Conservation (phyloP, 1,140 invertebrate species). For the Helicoverpa zea region DNA sequence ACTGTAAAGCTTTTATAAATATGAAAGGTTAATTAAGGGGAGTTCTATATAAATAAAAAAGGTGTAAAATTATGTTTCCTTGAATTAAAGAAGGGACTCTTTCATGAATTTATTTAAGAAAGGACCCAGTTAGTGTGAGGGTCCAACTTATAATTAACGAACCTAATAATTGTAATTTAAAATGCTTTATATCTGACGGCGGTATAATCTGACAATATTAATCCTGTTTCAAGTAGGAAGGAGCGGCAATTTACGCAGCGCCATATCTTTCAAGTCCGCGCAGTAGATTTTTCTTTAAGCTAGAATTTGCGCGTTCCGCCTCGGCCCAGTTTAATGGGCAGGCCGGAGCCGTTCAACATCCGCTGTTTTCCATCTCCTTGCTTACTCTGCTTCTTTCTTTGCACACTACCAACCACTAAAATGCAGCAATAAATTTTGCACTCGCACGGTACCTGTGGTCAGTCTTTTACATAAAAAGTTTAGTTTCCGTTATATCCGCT, state of each 20-base stretch:
- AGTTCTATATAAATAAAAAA: no score
- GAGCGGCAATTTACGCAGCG: conserved; percentile 55
- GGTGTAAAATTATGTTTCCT: no score
- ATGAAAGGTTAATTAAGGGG: no score
- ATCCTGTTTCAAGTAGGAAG: conserved; percentile 56
- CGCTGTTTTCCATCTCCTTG: conserved; percentile 66
- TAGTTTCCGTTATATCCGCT: neutral
- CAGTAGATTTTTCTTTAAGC: conserved; percentile 63
- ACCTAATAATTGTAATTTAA: conserved; percentile 15
- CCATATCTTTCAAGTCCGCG: conserved; percentile 59
- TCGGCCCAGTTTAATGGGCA: conserved; percentile 66
- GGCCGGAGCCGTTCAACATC: conserved; percentile 60
- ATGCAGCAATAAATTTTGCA: conserved; percentile 39
- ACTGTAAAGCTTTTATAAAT: no score
- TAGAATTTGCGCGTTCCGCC: conserved; percentile 61
- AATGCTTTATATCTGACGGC: neutral
- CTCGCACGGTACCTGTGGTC: conserved; percentile 31
- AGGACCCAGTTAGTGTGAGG: no score
- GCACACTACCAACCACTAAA: conserved; percentile 47
- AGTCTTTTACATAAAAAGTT: conserved; percentile 24
- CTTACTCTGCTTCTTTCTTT: conserved; percentile 59
- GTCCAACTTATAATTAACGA: no score
- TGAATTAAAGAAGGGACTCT: no score
- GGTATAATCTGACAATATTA: conserved; percentile 48
- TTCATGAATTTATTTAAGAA: neutral